Percentiles rank a stretch among this genome's conserved stretches.
Evolutionary conservation across 2,113 vertebrate species (phyloP).

Genomic region (Bambusicola thoracicus): DNA sequence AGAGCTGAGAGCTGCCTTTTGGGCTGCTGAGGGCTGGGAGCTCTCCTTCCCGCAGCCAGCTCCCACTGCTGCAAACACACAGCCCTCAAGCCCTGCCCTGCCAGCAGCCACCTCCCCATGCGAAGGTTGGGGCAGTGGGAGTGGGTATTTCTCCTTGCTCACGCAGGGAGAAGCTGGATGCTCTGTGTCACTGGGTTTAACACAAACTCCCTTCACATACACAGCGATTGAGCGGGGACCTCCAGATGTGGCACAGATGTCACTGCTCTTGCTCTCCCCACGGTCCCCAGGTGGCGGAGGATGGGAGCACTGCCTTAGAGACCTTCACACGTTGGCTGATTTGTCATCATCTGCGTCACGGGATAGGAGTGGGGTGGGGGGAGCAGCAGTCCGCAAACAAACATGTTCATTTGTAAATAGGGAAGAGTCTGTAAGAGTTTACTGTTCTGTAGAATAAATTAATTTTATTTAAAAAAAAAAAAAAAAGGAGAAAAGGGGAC

Average conservation of each 20-base stretch:
- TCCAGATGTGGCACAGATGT: neutral
- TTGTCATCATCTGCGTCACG: neutral
- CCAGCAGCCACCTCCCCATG: neutral
- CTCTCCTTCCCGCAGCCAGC: neutral
- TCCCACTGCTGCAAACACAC: neutral
- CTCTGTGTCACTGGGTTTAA: neutral
- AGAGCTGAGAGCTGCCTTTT: neutral
- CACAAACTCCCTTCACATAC: neutral
- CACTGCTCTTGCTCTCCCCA: neutral
- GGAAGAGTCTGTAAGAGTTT: slow-evolving; percentile 68
- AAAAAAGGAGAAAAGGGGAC: neutral
- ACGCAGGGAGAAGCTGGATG: neutral
- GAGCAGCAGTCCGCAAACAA: slow-evolving; percentile 16
- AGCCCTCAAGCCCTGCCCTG: neutral
- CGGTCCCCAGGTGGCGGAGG: neutral
- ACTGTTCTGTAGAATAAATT: slow-evolving; percentile 74
- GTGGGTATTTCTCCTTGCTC: neutral
- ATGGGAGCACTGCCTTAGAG: slow-evolving; percentile 5
- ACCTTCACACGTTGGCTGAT: neutral
- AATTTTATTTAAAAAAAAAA: slow-evolving; percentile 71
- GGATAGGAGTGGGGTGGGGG: neutral
- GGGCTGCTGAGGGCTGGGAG: neutral
- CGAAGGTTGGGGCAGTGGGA: neutral
- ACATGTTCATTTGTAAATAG: slow-evolving; percentile 74
- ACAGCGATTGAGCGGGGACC: fast-evolving